phyloP scores from a whole-genome alignment of 92 coral and sea anemone species.

The Parazoanthus darwini region DNA sequence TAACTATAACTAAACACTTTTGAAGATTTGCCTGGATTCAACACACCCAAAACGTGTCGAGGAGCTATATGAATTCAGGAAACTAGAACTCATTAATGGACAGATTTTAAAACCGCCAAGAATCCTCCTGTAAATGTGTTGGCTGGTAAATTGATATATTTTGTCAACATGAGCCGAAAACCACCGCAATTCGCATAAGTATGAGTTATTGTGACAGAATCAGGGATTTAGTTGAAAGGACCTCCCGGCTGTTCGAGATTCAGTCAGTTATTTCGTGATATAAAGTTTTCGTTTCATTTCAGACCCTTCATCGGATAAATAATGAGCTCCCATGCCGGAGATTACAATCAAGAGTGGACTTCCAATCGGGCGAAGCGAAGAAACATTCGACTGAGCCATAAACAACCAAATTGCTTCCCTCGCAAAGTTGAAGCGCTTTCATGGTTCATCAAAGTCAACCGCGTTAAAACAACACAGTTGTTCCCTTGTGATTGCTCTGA shows the following conservation, averaged over 20 bases:
- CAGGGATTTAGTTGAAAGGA: neutral
- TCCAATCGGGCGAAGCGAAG: neutral
- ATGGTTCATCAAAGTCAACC: neutral
- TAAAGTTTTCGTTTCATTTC: conserved; percentile 7
- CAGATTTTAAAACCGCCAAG: neutral
- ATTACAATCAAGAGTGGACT: neutral
- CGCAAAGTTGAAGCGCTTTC: neutral
- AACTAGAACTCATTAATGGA: neutral
- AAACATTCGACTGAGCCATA: neutral
- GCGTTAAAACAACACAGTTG: neutral
- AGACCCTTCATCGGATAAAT: conserved; percentile 9
- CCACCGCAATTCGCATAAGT: neutral
- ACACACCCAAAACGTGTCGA: neutral
- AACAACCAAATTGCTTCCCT: neutral
- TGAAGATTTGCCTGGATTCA: neutral
- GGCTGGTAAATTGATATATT: neutral
- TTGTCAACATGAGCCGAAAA: neutral
- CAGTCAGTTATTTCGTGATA: conserved; percentile 6
- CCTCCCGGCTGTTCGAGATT: conserved; percentile 12
- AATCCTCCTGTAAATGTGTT: neutral
- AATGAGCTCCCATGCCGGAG: conserved; percentile 7
- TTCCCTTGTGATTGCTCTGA: neutral
- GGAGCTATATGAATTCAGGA: neutral
- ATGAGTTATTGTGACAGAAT: neutral
- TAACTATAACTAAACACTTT: neutral